Evolutionary conservation across 1,140 invertebrate genomes (phyloP).

Genomic region (Lycorma delicatula): DNA sequence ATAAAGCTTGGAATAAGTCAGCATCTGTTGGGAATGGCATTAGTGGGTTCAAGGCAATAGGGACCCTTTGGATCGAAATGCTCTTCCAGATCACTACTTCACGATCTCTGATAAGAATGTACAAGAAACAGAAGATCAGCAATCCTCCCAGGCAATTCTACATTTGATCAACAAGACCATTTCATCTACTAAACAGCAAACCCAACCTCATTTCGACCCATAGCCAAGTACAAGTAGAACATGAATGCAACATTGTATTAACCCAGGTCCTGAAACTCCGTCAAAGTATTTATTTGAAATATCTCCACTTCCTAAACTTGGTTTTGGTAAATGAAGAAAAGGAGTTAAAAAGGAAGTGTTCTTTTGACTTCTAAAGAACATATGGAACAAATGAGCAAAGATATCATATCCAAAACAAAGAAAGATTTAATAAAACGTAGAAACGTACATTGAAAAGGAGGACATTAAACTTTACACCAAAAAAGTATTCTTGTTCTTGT

Average conservation of each 20-base stretch:
- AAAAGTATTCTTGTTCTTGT: too few relatives aligned
- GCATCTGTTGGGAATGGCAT: constrained; percentile 7
- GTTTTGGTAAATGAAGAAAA: too few relatives aligned
- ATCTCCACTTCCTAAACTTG: too few relatives aligned
- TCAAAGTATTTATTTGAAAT: too few relatives aligned
- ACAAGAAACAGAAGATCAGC: neutral
- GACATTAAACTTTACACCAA: neutral
- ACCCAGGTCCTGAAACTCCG: too few relatives aligned
- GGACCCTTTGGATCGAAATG: neutral
- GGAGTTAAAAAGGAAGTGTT: too few relatives aligned
- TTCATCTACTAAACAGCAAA: neutral
- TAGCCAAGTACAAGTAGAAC: neutral
- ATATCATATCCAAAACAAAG: too few relatives aligned
- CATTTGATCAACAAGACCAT: neutral
- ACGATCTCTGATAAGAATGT: too few relatives aligned
- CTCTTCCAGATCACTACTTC: constrained; percentile 5
- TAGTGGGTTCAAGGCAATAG: constrained; percentile 5
- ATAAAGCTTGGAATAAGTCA: neutral
- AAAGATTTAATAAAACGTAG: too few relatives aligned
- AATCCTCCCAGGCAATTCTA: neutral
- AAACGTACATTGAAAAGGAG: neutral
- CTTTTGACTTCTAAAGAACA: too few relatives aligned
- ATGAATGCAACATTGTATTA: neutral
- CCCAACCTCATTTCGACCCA: neutral
- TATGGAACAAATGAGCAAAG: too few relatives aligned